Conservation (phyloP, 1,140 invertebrate genomes). For the Thaumatotibia leucotreta region DNA sequence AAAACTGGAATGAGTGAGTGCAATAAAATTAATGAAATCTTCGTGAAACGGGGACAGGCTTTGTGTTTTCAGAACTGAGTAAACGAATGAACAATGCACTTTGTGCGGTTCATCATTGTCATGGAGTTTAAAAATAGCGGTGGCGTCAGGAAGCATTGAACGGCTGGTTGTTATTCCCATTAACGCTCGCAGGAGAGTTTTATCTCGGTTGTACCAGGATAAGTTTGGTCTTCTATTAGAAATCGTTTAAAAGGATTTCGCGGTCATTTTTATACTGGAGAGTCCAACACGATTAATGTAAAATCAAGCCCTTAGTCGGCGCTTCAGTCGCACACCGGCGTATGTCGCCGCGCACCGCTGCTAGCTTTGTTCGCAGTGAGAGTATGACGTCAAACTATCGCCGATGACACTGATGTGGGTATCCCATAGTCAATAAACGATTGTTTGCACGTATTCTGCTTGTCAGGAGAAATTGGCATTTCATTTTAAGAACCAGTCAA, state of each 20-base stretch:
- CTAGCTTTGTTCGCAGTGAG: not conserved
- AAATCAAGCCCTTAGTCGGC: not conserved
- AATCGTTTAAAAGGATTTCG: not conserved
- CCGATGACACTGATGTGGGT: not conserved
- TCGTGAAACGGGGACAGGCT: not conserved
- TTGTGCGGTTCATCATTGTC: conserved; percentile 6
- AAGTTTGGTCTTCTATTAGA: not conserved
- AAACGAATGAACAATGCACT: not conserved
- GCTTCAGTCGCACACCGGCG: not conserved
- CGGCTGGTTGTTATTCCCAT: not conserved
- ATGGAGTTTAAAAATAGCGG: conserved; percentile 7
- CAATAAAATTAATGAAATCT: not conserved
- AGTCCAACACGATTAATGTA: not conserved
- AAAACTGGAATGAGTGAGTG: not conserved
- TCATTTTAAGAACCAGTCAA: not conserved
- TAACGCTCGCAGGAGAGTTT: not conserved
- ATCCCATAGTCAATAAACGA: not conserved
- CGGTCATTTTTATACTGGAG: not conserved
- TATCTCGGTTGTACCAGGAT: not conserved
- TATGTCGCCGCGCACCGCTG: not conserved
- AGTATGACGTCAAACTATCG: not conserved
- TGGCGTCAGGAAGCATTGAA: not conserved
- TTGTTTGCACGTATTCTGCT: not conserved
- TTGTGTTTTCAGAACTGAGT: not conserved
- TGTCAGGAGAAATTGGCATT: not conserved